Evolutionary conservation across 2,888 invertebrate species (phyloP), one percentile per base, ranked within the genome.

Genomic region (Ypsolopha sequella): DNA sequence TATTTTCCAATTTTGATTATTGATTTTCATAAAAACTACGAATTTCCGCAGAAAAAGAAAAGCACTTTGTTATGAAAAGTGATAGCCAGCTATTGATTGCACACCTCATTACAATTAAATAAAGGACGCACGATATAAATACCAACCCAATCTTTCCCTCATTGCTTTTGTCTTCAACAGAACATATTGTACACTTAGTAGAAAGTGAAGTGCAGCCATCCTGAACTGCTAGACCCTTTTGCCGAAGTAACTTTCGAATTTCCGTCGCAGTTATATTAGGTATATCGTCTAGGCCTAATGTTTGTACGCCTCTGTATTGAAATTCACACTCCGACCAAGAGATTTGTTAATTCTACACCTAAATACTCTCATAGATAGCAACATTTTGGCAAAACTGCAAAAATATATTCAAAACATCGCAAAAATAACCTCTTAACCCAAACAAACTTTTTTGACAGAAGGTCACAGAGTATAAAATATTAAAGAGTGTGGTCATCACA

Each of bases 201-300:
- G 89, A 87, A 51, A 94, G 80, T 66, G 94, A 93, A 24, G 95
- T 91, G 73, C 89, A 90, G 0, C 94, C 94, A 63, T 95, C 94
- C 64, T 91, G 90, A 57, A 89, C 84, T 4, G 85, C 73, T 54
- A 78, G 75, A 10, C 87, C 87, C 61, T 81, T 82, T 63, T 81
- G 80, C 52, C 87, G 62, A 38, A 87, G 65, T 55, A 80, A 55
- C 60, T 84, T 85, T 48, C 78, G 70, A 57, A 87, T 86, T 66
- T 87, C 86, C 34, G 72, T 63, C 13, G 68, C 66, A 51, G 76
- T 72, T 62, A 84, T 61, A 55, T 77, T 82, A 33, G 86, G 82
- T 55, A 86, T 81, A 60, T 80, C 79, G 51, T 63, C 70, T 51
- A 80, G 58, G 7, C 73, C 75, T 54, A 82, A 60, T 62, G 64